Conservation (phyloP, 2,113 vertebrate species). For the Silurus glanis region DNA sequence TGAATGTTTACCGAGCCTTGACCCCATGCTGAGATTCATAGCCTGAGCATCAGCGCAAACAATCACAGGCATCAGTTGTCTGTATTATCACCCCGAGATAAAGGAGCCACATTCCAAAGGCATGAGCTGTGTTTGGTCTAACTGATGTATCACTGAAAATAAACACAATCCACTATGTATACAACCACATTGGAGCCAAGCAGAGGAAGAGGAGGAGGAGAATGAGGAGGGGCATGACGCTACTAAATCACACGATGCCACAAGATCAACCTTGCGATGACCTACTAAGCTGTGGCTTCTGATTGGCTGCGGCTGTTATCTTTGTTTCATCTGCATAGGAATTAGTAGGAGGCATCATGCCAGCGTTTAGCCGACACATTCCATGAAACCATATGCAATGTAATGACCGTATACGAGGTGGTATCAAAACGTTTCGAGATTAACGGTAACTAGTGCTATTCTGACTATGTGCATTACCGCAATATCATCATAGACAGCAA, state of each 20-base stretch:
- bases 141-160: conserved; percentile 45
- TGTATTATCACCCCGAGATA: conserved; percentile 42
- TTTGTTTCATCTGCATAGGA: background rate
- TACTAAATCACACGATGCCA: conserved; percentile 33
- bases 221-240: background rate
- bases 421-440: too few relatives aligned
- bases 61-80: conserved; percentile 33
- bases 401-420: background rate
- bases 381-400: background rate
- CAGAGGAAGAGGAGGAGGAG: background rate
- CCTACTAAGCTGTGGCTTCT: conserved; percentile 24
- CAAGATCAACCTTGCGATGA: conserved; percentile 44
- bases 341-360: background rate
- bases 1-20: conserved; percentile 43
- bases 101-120: conserved; percentile 48
- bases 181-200: conserved; percentile 4
- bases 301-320: conserved; percentile 26
- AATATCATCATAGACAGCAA: too few relatives aligned
- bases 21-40: conserved; percentile 10
- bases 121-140: conserved; percentile 53
- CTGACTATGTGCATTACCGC: too few relatives aligned
- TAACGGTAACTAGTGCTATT: too few relatives aligned
- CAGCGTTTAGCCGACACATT: background rate
- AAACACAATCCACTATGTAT: conserved; percentile 49
- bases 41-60: conserved; percentile 29